phyloP scores from a whole-genome alignment of 2,113 vertebrate genomes.

The Harpagus bidentatus region DNA sequence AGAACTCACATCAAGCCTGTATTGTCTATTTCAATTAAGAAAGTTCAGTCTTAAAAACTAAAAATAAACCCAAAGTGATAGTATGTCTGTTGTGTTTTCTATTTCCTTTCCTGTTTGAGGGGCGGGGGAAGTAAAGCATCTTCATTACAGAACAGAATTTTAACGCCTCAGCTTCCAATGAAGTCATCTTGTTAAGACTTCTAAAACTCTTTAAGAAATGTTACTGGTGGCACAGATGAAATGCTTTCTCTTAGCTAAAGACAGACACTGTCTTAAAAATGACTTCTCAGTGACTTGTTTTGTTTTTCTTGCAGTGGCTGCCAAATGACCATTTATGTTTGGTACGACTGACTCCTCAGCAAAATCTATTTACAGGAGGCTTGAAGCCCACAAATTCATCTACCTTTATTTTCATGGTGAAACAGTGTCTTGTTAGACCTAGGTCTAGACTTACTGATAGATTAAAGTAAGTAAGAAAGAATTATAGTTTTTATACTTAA shows the following conservation, averaged over 20 bases:
- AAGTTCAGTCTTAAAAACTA: not conserved
- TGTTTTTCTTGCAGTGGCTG: slow-evolving; percentile 27
- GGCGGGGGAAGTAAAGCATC: not conserved
- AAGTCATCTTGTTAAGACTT: not conserved
- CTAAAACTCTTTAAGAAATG: not conserved
- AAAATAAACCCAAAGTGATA: not conserved
- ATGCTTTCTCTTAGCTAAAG: not conserved
- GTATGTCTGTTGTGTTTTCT: not conserved
- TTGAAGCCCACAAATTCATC: slow-evolving; percentile 79
- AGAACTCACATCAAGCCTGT: not conserved
- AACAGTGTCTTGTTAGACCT: slow-evolving; percentile 88
- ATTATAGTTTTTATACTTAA: not conserved
- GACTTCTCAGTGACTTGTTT: not conserved
- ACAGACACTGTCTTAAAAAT: not conserved
- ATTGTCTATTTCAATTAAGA: not conserved
- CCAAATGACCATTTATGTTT: slow-evolving; percentile 84
- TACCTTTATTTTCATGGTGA: slow-evolving; percentile 85
- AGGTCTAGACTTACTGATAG: slow-evolving; percentile 74
- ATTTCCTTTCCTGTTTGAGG: not conserved
- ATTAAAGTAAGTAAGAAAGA: slow-evolving; percentile 80
- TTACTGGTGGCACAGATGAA: not conserved
- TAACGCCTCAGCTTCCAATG: not conserved
- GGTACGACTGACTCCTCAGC: slow-evolving; percentile 82
- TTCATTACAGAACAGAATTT: not conserved
- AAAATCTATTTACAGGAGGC: slow-evolving; percentile 79